Conservation (phyloP, 2,113 vertebrate genomes). For the Daboia siamensis region DNA sequence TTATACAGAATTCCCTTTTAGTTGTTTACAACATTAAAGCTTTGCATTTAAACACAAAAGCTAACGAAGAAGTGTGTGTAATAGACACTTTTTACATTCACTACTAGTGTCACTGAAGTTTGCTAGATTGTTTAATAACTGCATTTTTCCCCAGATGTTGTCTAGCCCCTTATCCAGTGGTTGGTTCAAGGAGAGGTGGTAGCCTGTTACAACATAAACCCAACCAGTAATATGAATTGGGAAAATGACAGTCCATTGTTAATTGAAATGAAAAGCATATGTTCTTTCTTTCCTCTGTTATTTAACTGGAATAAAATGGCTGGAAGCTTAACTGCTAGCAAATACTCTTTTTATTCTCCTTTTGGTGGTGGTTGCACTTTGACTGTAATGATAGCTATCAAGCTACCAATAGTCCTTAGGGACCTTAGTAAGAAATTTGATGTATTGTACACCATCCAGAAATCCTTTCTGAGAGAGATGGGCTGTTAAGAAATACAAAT, state of each 20-base stretch:
- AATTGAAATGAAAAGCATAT: background rate
- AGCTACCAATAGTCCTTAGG: background rate
- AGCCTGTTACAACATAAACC: background rate
- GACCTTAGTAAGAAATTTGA: background rate
- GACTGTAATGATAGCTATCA: background rate
- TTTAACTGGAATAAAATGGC: background rate
- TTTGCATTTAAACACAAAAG: background rate
- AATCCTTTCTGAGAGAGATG: background rate
- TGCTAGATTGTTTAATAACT: background rate
- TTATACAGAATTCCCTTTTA: background rate
- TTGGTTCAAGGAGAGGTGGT: background rate
- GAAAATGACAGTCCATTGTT: background rate
- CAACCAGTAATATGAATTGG: background rate
- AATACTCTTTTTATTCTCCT: background rate
- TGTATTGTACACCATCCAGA: background rate
- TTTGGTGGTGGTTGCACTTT: background rate
- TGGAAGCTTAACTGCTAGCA: background rate
- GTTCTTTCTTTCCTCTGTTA: background rate
- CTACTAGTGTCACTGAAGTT: background rate
- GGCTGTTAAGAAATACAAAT: background rate
- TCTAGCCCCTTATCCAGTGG: background rate
- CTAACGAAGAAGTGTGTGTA: background rate
- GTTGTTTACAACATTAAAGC: background rate
- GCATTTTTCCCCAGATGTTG: background rate
- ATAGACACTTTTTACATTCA: background rate